Evolutionary conservation across 37 sponge, comb jelly and placozoan species (phyloP).

Genomic region (Eunapius fragilis): DNA sequence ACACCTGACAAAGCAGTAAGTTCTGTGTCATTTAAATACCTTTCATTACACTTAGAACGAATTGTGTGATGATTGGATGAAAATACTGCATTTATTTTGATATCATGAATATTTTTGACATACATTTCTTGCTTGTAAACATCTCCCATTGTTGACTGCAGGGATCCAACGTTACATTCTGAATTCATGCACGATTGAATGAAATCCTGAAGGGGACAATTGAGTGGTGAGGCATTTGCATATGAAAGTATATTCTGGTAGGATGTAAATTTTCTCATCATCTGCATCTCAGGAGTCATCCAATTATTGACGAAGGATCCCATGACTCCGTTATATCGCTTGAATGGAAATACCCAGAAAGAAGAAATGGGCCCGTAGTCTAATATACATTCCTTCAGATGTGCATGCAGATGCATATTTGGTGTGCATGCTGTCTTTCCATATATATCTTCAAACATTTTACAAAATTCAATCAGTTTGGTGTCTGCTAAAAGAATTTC

Average conservation of each 20-base stretch:
- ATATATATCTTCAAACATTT: slow-evolving; percentile 24
- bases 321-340: slow-evolving; percentile 57
- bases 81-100: neutral
- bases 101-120: neutral
- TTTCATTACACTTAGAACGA: neutral
- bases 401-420: slow-evolving; percentile 58
- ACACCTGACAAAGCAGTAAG: neutral
- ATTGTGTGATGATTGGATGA: neutral
- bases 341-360: slow-evolving; percentile 65
- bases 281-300: slow-evolving; percentile 38
- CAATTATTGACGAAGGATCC: slow-evolving; percentile 56
- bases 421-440: slow-evolving; percentile 27
- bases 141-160: neutral
- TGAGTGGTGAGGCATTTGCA: neutral
- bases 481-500: slow-evolving; percentile 13
- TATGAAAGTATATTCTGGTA: neutral
- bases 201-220: neutral
- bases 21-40: neutral
- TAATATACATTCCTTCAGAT: slow-evolving; percentile 39
- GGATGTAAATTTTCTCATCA: slow-evolving; percentile 43
- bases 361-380: slow-evolving; percentile 52
- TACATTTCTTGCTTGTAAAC: neutral
- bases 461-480: slow-evolving; percentile 22
- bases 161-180: neutral
- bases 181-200: neutral